A percentile compares a stretch with the other conserved stretches of the same genome.
Conservation (phyloP, 2,888 invertebrate species). For the Nebria brevicollis region DNA sequence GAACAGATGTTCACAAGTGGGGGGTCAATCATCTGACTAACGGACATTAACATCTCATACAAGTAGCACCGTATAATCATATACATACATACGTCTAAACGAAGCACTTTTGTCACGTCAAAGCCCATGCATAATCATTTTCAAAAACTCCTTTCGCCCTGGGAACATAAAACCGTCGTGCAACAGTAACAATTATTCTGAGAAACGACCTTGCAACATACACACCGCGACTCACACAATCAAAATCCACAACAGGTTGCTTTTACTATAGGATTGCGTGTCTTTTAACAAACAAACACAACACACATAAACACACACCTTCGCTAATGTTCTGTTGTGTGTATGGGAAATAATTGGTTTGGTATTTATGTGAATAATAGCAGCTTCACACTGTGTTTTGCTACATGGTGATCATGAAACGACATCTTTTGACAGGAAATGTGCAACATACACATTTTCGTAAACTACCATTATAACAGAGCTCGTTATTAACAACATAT, state of each 20-base stretch:
- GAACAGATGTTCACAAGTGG: not conserved
- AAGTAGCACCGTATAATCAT: not conserved
- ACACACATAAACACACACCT: not conserved
- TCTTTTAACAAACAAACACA: not conserved
- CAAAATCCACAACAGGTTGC: not conserved
- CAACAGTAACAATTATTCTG: not conserved
- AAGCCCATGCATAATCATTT: not conserved
- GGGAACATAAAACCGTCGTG: not conserved
- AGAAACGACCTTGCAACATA: slow-evolving; percentile 1
- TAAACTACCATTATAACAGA: no score
- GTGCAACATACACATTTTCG: no score
- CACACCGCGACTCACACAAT: not conserved
- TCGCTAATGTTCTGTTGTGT: not conserved
- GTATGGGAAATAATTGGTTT: not conserved
- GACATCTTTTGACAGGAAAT: no score
- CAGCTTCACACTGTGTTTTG: not conserved
- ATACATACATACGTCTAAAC: not conserved
- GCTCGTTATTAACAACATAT: no score
- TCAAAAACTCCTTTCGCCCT: not conserved
- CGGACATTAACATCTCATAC: not conserved
- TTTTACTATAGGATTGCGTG: not conserved
- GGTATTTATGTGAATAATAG: not conserved
- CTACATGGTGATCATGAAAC: not conserved
- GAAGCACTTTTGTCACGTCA: not conserved
- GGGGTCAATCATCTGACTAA: not conserved